These are phyloP conservation scores for Labrus mixtus DNA, from an alignment of 2,113 vertebrate genomes.

Conservation along the genomic window DNA sequence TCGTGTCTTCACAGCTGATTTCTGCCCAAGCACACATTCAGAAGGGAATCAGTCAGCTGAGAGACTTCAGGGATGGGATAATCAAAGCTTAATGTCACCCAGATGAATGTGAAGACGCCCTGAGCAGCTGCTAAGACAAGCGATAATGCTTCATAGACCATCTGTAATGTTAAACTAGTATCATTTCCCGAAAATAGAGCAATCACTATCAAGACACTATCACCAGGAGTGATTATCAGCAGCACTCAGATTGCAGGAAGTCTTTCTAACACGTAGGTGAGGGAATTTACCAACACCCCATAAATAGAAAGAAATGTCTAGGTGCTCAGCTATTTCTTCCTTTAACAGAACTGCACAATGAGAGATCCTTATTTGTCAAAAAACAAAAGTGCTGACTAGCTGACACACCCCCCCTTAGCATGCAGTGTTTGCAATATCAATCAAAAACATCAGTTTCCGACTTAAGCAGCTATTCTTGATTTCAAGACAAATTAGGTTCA, in stretches of 20 bases:
- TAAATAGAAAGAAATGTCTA: constrained; percentile 38
- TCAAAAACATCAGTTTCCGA: background rate
- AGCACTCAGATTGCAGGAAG: constrained; percentile 26
- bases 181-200: constrained; percentile 28
- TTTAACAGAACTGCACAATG: background rate
- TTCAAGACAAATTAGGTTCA: background rate
- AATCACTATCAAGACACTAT: constrained; percentile 29
- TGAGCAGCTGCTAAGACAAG: background rate
- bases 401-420: too few species aligned
- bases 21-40: constrained; percentile 4
- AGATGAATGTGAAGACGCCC: background rate
- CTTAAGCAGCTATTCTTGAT: background rate
- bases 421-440: too few species aligned
- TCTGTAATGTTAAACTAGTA: background rate
- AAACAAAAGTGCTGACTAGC: too few species aligned
- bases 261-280: constrained; percentile 47
- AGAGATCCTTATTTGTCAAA: too few species aligned
- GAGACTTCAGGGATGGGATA: background rate
- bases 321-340: constrained; percentile 7
- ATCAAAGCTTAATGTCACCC: constrained; percentile 12
- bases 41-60: constrained; percentile 27
- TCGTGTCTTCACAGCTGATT: constrained; percentile 7
- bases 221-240: constrained; percentile 24
- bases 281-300: constrained; percentile 39
- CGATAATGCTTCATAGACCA: background rate